A percentile compares a stretch with the other conserved stretches of the same genome.
Conservation (phyloP, 2,113 vertebrate species). For the Solenodon paradoxus region DNA sequence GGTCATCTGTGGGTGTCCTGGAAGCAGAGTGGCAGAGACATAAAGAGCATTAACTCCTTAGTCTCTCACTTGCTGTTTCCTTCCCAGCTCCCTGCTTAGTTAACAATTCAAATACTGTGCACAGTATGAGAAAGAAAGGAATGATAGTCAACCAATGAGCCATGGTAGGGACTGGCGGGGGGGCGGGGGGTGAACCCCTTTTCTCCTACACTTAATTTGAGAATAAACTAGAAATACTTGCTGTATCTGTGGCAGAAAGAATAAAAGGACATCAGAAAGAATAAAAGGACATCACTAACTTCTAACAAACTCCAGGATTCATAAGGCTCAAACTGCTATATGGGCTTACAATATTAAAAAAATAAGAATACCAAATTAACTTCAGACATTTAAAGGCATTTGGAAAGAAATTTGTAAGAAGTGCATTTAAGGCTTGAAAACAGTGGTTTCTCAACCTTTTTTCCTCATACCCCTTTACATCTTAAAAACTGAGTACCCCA, state of each 20-base stretch:
- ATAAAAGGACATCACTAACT: not conserved
- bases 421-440: constrained; percentile 3
- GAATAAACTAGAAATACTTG: not conserved
- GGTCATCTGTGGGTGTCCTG: not conserved
- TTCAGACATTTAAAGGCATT: not conserved
- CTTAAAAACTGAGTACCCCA: not conserved
- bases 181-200: not conserved
- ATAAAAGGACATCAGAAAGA: not conserved
- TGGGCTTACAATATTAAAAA: not conserved
- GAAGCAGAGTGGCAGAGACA: not conserved
- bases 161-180: too few relatives aligned
- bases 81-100: not conserved
- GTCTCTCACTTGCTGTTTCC: not conserved
- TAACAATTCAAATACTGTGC: not conserved
- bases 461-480: not conserved
- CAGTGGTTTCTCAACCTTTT: not conserved
- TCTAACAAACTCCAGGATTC: not conserved
- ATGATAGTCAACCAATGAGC: not conserved
- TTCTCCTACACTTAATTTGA: not conserved
- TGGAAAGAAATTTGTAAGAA: not conserved
- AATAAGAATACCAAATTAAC: constrained; percentile 3
- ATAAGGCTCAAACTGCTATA: not conserved
- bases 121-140: not conserved
- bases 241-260: not conserved
- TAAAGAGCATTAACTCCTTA: not conserved